phyloP scores from a whole-genome alignment of 2,888 invertebrate genomes.

The Epinotia demarniana region DNA sequence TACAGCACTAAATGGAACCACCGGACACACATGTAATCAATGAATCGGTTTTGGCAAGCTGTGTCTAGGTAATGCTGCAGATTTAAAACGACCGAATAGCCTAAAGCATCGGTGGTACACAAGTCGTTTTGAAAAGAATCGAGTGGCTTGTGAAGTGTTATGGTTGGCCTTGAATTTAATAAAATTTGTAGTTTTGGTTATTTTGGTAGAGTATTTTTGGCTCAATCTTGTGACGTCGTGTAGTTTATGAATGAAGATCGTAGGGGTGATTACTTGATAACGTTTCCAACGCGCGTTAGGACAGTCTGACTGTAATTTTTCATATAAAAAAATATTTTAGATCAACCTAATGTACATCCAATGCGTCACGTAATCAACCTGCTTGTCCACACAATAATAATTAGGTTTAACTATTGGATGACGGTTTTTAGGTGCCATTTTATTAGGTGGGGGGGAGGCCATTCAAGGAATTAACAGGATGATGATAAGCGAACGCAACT shows the following conservation, averaged over 20 bases:
- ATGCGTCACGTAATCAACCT: too few species aligned
- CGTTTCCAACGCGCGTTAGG: too few species aligned
- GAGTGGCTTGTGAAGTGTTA: background rate
- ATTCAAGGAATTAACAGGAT: too few species aligned
- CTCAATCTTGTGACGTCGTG: background rate
- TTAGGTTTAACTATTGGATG: too few species aligned
- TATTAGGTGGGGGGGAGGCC: too few species aligned
- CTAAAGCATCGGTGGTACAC: background rate
- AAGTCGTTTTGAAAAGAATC: background rate
- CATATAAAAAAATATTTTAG: too few species aligned
- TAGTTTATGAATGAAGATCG: background rate
- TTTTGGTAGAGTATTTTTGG: background rate
- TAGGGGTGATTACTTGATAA: too few species aligned
- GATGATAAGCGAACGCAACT: too few species aligned
- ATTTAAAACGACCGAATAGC: background rate
- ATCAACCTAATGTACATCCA: too few species aligned
- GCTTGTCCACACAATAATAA: too few species aligned
- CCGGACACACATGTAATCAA: conserved; percentile 42
- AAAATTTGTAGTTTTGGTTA: background rate
- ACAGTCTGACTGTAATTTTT: too few species aligned
- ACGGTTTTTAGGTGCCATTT: too few species aligned
- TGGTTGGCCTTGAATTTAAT: conserved; percentile 21
- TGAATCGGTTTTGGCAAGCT: conserved; percentile 42
- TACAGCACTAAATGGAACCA: conserved; percentile 5
- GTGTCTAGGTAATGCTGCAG: background rate